These are phyloP conservation scores for Enoplosus armatus DNA, from an alignment of 2,797 vertebrate genomes.

Conservation along the genomic window DNA sequence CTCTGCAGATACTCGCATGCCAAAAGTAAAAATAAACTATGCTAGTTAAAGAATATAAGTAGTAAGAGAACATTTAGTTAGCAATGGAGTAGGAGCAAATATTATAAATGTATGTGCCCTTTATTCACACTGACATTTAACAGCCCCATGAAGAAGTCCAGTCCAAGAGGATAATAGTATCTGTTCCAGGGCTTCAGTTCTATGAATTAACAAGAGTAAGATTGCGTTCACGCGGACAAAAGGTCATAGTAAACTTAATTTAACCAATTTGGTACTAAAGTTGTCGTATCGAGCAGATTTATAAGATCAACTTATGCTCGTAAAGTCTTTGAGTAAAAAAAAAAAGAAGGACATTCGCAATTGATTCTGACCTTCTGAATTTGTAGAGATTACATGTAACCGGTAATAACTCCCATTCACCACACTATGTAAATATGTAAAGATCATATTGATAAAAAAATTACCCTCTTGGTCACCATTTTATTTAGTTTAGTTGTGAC, in stretches of 20 bases:
- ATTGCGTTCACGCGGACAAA: neutral
- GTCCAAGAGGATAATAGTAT: neutral
- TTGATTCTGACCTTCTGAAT: neutral
- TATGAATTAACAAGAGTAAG: neutral
- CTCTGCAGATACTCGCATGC: neutral
- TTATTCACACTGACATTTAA: conserved; percentile 23
- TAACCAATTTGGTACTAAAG: neutral
- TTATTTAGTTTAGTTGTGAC: neutral
- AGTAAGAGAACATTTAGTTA: neutral
- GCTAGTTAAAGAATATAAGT: neutral
- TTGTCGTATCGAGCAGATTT: neutral
- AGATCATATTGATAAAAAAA: neutral
- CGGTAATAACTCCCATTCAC: neutral
- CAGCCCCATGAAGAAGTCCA: neutral
- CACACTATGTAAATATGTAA: too few relatives aligned
- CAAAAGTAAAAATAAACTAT: neutral
- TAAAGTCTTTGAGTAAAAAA: neutral
- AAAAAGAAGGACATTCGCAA: neutral
- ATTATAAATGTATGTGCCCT: neutral
- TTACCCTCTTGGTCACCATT: neutral
- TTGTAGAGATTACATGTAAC: neutral
- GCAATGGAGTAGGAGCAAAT: neutral
- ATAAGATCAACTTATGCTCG: neutral
- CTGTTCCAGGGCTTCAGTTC: neutral
- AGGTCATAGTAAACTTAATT: neutral